Evolutionary conservation across 2,888 invertebrate species (phyloP).

Genomic region (Netelia fuscicornis): DNA sequence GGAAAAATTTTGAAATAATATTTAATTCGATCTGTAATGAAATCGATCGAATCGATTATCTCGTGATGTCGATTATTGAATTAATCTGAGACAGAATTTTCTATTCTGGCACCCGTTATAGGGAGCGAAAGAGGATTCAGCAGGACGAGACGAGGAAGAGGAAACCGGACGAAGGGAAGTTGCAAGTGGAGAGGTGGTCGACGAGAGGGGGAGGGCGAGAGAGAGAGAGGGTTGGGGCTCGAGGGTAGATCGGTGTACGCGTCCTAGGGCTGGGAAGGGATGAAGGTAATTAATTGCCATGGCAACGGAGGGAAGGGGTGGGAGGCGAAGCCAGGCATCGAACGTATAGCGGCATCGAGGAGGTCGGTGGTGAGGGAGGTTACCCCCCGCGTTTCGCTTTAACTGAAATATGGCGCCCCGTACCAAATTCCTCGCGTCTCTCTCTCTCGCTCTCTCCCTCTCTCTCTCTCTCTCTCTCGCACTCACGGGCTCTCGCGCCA

Average conservation of each 20-base stretch:
- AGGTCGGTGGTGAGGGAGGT: slow-evolving; percentile 27
- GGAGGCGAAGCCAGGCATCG: slow-evolving; percentile 75
- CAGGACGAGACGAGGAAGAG: slow-evolving; percentile 16
- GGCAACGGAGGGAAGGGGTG: slow-evolving; percentile 81
- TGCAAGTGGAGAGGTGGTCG: slow-evolving; percentile 57
- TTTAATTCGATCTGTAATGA: not conserved
- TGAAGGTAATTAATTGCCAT: slow-evolving; percentile 85
- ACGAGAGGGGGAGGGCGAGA: slow-evolving; percentile 20
- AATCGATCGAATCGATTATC: not conserved
- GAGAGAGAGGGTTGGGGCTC: not conserved
- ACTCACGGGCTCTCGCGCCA: slow-evolving; percentile 55
- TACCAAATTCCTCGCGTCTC: slow-evolving; percentile 79
- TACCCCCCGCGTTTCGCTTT: slow-evolving; percentile 75
- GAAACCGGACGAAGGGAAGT: slow-evolving; percentile 56
- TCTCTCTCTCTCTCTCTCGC: slow-evolving; percentile 43
- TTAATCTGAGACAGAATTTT: not conserved
- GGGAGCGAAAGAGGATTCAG: slow-evolving; percentile 19
- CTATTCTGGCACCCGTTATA: slow-evolving; percentile 61
- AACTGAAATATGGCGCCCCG: slow-evolving; percentile 84
- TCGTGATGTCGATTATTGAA: not conserved
- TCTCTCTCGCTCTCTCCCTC: slow-evolving; percentile 46
- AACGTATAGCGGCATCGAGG: slow-evolving; percentile 70
- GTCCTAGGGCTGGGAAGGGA: slow-evolving; percentile 81
- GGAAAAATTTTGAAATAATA: not conserved
- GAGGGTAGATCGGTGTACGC: slow-evolving; percentile 53